phyloP scores from a whole-genome alignment of 2,888 invertebrate genomes.

The Acrobasis repandana region DNA sequence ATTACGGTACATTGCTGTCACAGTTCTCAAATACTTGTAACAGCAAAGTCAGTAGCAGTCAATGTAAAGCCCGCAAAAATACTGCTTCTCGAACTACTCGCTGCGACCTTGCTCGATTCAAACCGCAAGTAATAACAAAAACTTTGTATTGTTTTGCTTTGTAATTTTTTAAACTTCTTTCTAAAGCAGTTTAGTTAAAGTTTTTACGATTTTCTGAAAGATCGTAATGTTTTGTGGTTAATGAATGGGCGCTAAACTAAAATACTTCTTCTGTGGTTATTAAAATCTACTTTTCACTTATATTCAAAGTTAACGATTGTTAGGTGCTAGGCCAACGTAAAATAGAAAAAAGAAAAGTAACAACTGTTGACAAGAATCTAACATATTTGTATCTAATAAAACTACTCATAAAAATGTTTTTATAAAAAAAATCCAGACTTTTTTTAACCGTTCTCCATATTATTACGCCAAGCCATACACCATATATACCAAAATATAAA shows the following conservation, averaged over 20 bases:
- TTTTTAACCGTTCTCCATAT: too few relatives aligned
- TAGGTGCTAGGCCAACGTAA: too few relatives aligned
- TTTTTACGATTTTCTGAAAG: conserved; percentile 22
- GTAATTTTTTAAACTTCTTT: conserved; percentile 46
- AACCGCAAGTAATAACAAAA: conserved; percentile 50
- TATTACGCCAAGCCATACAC: too few relatives aligned
- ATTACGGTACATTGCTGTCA: conserved; percentile 38
- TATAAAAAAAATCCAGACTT: too few relatives aligned
- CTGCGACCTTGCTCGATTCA: conserved; percentile 47
- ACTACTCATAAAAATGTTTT: too few relatives aligned
- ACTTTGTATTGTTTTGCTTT: conserved; percentile 57
- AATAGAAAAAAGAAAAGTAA: too few relatives aligned
- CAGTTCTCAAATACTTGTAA: neutral
- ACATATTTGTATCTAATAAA: too few relatives aligned
- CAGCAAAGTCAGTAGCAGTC: conserved; percentile 23
- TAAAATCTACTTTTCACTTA: neutral
- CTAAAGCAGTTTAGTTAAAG: conserved; percentile 26
- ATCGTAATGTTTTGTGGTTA: conserved; percentile 30
- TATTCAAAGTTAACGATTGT: too few relatives aligned
- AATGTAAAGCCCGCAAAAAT: conserved; percentile 21
- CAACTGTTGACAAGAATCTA: too few relatives aligned
- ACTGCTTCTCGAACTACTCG: conserved; percentile 25
- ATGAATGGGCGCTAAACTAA: conserved; percentile 25
- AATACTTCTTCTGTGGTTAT: neutral
- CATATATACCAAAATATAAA: too few relatives aligned